These are phyloP conservation scores for Anabas testudineus DNA, from an alignment of 2,797 vertebrate species.

Conservation along the genomic window DNA sequence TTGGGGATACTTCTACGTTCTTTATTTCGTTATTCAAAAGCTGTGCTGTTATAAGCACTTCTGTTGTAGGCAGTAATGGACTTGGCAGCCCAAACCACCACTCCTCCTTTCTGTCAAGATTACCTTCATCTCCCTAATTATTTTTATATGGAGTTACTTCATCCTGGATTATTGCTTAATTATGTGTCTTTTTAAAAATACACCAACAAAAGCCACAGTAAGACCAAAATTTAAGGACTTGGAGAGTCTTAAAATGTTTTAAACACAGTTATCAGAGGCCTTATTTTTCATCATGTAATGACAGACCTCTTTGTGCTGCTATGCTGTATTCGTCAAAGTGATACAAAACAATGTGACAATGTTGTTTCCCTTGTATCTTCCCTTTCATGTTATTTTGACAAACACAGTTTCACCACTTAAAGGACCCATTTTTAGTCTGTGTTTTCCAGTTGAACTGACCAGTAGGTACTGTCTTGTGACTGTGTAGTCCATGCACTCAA, in stretches of 20 bases:
- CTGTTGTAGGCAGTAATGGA: not conserved
- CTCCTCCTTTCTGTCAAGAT: not conserved
- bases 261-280: constrained; percentile 47
- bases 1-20: no score
- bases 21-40: not conserved
- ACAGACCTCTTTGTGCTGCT: constrained; percentile 31
- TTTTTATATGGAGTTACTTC: constrained; percentile 29
- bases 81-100: not conserved
- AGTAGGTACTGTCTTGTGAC: no score
- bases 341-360: constrained; percentile 20
- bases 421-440: not conserved
- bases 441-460: no score
- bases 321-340: constrained; percentile 11
- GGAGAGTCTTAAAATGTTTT: constrained; percentile 36
- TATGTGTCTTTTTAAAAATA: constrained; percentile 46
- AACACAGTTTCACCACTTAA: constrained; percentile 4
- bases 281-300: constrained; percentile 54
- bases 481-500: no score
- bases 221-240: constrained; percentile 46
- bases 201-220: constrained; percentile 25
- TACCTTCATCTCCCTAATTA: constrained; percentile 3
- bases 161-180: constrained; percentile 49
- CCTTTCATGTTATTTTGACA: constrained; percentile 22
- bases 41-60: not conserved
- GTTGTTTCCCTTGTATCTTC: constrained; percentile 4